Percentiles rank a stretch among this genome's conserved stretches.
Evolutionary conservation across 1,140 invertebrate species (phyloP).

Genomic region (Drosophila sechellia): DNA sequence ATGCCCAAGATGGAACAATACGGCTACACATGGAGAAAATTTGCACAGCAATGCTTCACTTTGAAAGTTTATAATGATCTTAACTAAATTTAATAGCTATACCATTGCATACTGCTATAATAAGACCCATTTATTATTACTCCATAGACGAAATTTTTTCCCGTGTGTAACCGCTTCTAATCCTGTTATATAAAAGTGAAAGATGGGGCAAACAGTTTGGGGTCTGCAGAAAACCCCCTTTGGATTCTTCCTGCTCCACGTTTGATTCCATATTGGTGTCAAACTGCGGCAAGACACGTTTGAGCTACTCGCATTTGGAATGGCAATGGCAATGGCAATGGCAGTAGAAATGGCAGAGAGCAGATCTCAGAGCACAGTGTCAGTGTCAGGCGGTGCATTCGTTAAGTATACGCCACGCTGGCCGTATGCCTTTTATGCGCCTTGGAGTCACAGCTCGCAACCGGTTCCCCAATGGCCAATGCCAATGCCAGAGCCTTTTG

Average conservation of each 20-base stretch:
- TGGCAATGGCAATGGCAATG: conserved; percentile 46
- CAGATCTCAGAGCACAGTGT: conserved; percentile 32
- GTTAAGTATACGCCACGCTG: conserved; percentile 78
- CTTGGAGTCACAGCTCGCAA: conserved; percentile 36
- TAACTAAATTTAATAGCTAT: too few relatives aligned
- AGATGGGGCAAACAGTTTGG: conserved; percentile 47
- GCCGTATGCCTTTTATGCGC: conserved; percentile 73
- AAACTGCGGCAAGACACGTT: conserved; percentile 60
- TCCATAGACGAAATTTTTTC: not conserved
- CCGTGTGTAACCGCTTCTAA: conserved; percentile 4
- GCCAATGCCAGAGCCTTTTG: conserved; percentile 32
- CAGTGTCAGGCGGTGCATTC: conserved; percentile 70
- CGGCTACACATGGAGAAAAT: conserved; percentile 4
- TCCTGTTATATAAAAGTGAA: conserved; percentile 69
- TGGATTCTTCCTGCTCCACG: conserved; percentile 16
- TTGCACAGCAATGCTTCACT: not conserved
- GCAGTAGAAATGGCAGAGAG: not conserved
- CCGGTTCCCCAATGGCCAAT: conserved; percentile 58
- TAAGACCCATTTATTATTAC: too few relatives aligned
- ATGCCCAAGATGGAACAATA: conserved; percentile 7
- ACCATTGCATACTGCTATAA: too few relatives aligned
- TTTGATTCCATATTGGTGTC: conserved; percentile 72
- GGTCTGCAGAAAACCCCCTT: conserved; percentile 10
- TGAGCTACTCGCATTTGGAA: conserved; percentile 72
- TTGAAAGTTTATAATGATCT: not conserved